A percentile compares a stretch with the other conserved stretches of the same genome.
phyloP scores from a whole-genome alignment of 2,888 invertebrate species.

The Pollenia labialis region DNA sequence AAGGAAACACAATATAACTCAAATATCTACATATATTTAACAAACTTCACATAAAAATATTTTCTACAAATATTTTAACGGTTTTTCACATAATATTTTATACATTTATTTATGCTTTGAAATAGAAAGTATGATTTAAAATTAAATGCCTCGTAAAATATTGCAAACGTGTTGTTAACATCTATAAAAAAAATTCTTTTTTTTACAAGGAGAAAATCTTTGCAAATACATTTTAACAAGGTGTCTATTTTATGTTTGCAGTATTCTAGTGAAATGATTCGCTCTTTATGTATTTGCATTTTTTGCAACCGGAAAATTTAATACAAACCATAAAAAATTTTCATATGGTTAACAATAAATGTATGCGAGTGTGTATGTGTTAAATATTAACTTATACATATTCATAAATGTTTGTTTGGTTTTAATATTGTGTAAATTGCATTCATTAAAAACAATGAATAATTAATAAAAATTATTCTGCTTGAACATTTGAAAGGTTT shows the following conservation, averaged over 20 bases:
- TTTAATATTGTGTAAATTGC: slow-evolving; percentile 17
- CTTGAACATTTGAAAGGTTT: too few relatives aligned
- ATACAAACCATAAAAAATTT: slow-evolving; percentile 15
- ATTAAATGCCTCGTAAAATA: not conserved
- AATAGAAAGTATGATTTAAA: not conserved
- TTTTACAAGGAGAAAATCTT: not conserved
- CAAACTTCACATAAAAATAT: too few relatives aligned
- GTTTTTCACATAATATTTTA: not conserved
- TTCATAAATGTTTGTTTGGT: slow-evolving; percentile 32
- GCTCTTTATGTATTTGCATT: not conserved
- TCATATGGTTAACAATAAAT: slow-evolving; percentile 31
- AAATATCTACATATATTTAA: too few relatives aligned
- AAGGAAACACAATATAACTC: not conserved
- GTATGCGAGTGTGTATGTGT: slow-evolving; percentile 3
- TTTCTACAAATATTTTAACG: not conserved
- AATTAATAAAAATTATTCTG: too few relatives aligned
- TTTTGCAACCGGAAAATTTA: slow-evolving; percentile 42
- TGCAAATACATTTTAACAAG: not conserved
- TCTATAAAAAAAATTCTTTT: not conserved
- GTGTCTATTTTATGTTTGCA: not conserved
- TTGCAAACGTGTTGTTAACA: too few relatives aligned
- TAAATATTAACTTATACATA: slow-evolving; percentile 36
- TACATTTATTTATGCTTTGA: not conserved
- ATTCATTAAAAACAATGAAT: not conserved
- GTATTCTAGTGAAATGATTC: not conserved